Percentiles rank a stretch among this genome's conserved stretches.
These are phyloP conservation scores for Mustela erminea DNA, from an alignment of 2,797 vertebrate species.

Conservation along the genomic window DNA sequence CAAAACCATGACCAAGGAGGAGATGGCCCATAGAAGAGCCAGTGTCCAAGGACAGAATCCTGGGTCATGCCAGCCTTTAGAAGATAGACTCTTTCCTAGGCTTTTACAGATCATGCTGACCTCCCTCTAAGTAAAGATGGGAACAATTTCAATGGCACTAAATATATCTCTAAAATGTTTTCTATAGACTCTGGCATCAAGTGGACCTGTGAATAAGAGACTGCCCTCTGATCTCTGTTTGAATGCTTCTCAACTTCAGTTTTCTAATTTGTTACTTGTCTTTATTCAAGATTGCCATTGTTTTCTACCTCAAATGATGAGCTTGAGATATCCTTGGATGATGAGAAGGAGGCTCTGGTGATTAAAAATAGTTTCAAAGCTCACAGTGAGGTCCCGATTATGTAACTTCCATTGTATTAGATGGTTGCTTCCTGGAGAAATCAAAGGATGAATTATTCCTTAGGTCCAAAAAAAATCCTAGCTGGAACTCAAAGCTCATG, in stretches of 20 bases:
- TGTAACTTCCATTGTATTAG: conserved; percentile 52
- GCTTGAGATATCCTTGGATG: not conserved
- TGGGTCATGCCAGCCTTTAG: not conserved
- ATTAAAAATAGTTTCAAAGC: conserved; percentile 62
- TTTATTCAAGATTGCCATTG: conserved; percentile 39
- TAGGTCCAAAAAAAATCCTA: conserved; percentile 57
- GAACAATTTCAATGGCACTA: not conserved
- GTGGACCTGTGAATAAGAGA: not conserved
- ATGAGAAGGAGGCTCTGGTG: not conserved
- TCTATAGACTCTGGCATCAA: not conserved
- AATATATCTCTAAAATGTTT: not conserved
- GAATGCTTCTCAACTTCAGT: not conserved
- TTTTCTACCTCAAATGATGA: not conserved
- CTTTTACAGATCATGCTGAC: not conserved
- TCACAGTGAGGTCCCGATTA: conserved; percentile 40
- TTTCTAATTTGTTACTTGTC: not conserved
- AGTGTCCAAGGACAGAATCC: not conserved
- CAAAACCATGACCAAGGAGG: not conserved
- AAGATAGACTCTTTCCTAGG: not conserved
- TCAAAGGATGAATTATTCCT: conserved; percentile 57
- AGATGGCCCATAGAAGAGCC: not conserved
- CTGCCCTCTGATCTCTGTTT: not conserved
- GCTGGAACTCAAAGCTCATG: conserved; percentile 31
- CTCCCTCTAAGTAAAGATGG: not conserved
- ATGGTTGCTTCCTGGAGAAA: conserved; percentile 40